Conservation (phyloP, 2,797 vertebrate genomes). For the Trachops cirrhosus region DNA sequence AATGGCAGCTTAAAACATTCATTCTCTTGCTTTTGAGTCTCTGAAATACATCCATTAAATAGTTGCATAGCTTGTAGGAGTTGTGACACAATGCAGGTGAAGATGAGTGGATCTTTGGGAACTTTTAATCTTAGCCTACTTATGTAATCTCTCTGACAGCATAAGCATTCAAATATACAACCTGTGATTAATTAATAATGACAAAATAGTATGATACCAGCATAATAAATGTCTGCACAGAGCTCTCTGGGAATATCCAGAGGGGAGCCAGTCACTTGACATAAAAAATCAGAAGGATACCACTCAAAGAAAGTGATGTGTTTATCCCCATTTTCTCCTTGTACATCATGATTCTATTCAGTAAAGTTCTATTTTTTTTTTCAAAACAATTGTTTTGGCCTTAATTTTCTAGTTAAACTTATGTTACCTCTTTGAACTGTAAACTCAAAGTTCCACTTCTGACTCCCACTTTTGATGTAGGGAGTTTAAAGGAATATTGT, state of each 20-base stretch:
- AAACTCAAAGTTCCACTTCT: constrained; percentile 37
- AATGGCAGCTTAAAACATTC: neutral
- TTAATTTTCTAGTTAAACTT: constrained; percentile 38
- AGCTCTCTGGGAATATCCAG: neutral
- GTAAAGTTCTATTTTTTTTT: neutral
- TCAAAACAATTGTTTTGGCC: constrained; percentile 14
- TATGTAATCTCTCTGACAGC: neutral
- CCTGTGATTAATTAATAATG: neutral
- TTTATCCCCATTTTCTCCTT: neutral
- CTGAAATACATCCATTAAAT: constrained; percentile 11
- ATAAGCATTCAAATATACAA: neutral
- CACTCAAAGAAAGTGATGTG: neutral
- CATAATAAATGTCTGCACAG: neutral
- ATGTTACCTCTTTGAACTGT: neutral
- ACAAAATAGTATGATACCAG: neutral
- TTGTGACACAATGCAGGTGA: neutral
- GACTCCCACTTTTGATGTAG: neutral
- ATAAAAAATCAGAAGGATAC: neutral
- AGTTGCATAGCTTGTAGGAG: neutral
- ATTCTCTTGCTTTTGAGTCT: neutral
- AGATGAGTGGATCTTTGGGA: neutral
- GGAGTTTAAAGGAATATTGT: neutral
- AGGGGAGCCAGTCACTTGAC: neutral
- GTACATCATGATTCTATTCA: neutral
- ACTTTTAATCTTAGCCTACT: neutral